Base-by-base conservation (phyloP, 2,888 invertebrate species). In the Apamea crenata region DNA sequence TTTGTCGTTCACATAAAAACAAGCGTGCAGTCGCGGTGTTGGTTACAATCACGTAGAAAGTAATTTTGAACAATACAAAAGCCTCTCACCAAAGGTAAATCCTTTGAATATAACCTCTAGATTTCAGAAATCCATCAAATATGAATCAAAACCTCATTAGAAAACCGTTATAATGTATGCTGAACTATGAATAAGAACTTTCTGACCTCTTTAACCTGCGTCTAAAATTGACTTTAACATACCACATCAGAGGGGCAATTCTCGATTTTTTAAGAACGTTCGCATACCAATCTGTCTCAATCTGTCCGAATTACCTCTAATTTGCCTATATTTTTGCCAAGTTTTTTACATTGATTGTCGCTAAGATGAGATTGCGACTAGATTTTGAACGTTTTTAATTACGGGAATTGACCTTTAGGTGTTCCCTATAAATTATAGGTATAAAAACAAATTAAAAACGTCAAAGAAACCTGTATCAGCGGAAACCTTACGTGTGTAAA, bases 81-180 rank as follows among this genome's bases (percentile, higher is more conserved):
- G 14, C 56, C 2, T 14, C 36, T 10, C 50, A 29, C 18, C 14
- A 18, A 32, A 12, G 21, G 36, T 32, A 18, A 32, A 70, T 32
- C 47, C 12, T 47, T 59, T 56, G 47, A 59, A 81, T 73, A 25
- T 10, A 16, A 47, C 40, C 25, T 36, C 25, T 32, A 74, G 18
- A 82, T 82, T 82, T 50, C 47, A n/a, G 18, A 40, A 59, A 82
- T 8, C 29, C 47, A 66, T 82, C 66, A 65, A 81, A 73, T 65
- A 81, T 25, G 36, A n/a, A 80, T 82, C 29, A 74, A 74, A 82
- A 74, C 7, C n/a, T 53, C 77, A 25, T 83, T 76, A 76, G 40
- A 61, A 36, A 83, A 40, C 14, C 18, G 8, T 68, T 36, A 14
- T 53, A 61, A 61, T n/a, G 2, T 47, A 40, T 40, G 12, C 7